Evolutionary conservation across 2,113 vertebrate genomes (phyloP).

Genomic region (Grallaria varia): DNA sequence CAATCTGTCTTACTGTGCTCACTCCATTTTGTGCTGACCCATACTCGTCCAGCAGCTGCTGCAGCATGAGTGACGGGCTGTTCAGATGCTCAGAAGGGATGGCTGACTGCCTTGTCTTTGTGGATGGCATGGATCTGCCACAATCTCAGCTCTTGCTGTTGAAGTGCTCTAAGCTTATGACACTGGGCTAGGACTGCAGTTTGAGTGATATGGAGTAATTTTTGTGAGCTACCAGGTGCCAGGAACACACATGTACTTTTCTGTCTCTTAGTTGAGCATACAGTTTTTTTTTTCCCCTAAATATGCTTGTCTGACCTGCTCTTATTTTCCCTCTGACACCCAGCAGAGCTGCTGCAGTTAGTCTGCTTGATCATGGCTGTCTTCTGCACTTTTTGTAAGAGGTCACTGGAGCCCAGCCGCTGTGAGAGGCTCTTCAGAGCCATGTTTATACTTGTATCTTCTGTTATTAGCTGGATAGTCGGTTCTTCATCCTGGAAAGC

Average conservation of each 20-base stretch:
- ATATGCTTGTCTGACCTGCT: not conserved
- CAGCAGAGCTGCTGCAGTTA: not conserved
- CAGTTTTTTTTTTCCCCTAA: fast-evolving
- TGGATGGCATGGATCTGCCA: fast-evolving
- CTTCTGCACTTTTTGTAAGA: not conserved
- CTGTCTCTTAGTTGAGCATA: not conserved
- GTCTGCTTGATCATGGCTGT: not conserved
- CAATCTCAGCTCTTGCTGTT: not conserved
- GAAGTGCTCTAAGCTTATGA: not conserved
- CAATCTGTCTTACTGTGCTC: not conserved
- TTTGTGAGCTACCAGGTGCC: not conserved
- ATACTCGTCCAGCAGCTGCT: not conserved
- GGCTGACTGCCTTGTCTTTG: not conserved
- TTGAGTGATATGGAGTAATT: not conserved
- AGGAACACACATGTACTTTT: not conserved
- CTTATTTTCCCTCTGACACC: not conserved
- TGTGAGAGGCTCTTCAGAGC: not conserved
- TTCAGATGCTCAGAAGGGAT: not conserved
- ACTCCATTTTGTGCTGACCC: not conserved
- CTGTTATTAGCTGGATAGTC: not conserved
- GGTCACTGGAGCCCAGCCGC: not conserved
- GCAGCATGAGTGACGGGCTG: not conserved
- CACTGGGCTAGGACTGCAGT: not conserved
- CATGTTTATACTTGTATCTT: not conserved
- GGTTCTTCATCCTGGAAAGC: not conserved